A percentile compares a stretch with the other conserved stretches of the same genome.
Evolutionary conservation across 2,113 vertebrate genomes (phyloP).

Genomic region (Equus quagga): DNA sequence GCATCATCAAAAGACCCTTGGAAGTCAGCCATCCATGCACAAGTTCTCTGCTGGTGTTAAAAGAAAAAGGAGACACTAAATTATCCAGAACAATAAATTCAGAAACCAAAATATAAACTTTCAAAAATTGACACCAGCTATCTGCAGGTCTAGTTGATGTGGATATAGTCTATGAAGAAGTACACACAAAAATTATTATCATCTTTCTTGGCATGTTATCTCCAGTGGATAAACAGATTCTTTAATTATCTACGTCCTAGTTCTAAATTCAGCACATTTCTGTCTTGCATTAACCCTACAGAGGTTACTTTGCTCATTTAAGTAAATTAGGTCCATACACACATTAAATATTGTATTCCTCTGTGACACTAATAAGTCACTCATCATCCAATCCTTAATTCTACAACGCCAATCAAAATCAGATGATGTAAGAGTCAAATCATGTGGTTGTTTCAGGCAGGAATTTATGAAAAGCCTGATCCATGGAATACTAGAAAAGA

Average conservation of each 20-base stretch:
- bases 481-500: not conserved
- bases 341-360: not conserved
- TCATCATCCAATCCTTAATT: slow-evolving; percentile 27
- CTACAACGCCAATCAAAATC: not conserved
- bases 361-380: not conserved
- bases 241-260: not conserved
- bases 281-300: not conserved
- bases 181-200: not conserved
- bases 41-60: not conserved
- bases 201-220: not conserved
- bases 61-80: not conserved
- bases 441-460: not conserved
- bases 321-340: slow-evolving; percentile 1
- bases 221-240: not conserved
- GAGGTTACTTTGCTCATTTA: not conserved
- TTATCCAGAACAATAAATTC: not conserved
- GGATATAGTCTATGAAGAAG: not conserved
- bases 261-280: not conserved
- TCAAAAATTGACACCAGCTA: not conserved
- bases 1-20: not conserved
- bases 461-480: not conserved
- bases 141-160: not conserved
- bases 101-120: slow-evolving; percentile 30
- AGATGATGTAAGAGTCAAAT: not conserved
- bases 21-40: not conserved